Evolutionary conservation across 2,888 invertebrate species (phyloP), one percentile per base, ranked within the genome.

Genomic region (Brachylomia viminalis): DNA sequence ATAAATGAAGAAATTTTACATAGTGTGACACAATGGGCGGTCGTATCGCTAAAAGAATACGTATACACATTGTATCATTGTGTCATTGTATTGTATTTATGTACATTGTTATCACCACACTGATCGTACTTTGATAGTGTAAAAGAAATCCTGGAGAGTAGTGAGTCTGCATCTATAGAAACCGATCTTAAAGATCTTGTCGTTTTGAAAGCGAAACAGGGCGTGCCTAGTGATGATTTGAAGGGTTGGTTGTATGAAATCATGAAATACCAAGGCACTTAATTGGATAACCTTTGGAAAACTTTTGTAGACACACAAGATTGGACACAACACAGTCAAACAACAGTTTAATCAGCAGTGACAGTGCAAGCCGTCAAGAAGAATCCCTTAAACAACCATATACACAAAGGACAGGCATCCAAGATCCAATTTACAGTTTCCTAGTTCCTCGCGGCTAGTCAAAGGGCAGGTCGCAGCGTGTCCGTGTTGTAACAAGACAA

Each of bases 401-500:
- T 30, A 52, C 52, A 72, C 47, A 38, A 75, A 74, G 33, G 30
- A 75, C 66, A 66, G 61, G 58, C 77, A 72, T 73, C 69, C 62
- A 73, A 66, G 47, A 75, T 72, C 74, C 64, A 77, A 80, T 75
- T 80, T 73, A 84, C 64, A 79, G 78, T 86, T 78, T 77, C 75
- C 75, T 80, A 73, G 82, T 72, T 79, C 72, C 70, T 79, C 61
- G 71, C 76, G 80, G 81, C 77, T 76, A 75, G 77, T 75, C 87
- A 88, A 87, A 87, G 88, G 86, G 80, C 86, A 87, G 80, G 86
- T 86, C 82, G 75, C 86, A 79, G 73, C 87, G 80, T 88, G 85
- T 79, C 87, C 75, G 78, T 69, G 78, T 68, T 80, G 87, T 84
- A 87, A 88, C 87, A 83, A 85, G 79, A 80, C 85, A 86, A 83